Conservation (phyloP, 64 coral and sea anemone genomes). For the Actinia tenebrosa region DNA sequence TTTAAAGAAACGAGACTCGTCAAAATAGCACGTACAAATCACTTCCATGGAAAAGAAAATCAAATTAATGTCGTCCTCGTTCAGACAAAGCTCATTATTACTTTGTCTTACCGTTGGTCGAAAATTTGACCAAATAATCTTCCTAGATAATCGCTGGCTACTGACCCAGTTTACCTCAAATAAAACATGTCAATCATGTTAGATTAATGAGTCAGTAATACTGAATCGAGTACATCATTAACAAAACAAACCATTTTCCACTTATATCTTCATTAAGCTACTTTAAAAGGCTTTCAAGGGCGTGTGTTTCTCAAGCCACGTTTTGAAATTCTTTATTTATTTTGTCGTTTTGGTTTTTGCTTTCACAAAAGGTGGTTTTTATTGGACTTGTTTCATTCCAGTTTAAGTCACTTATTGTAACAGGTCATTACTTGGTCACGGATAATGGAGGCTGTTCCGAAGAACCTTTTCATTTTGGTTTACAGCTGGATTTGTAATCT, state of each 20-base stretch:
- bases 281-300: background rate
- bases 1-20: too few species aligned
- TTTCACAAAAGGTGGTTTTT: background rate
- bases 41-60: too few species aligned
- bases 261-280: background rate
- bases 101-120: background rate
- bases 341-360: background rate
- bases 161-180: background rate
- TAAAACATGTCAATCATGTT: background rate
- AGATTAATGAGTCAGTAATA: background rate
- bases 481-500: background rate
- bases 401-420: too few species aligned
- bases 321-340: background rate
- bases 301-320: background rate
- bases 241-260: constrained; percentile 6
- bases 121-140: background rate
- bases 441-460: background rate
- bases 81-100: background rate
- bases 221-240: background rate
- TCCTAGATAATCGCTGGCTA: background rate
- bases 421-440: too few species aligned
- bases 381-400: too few species aligned
- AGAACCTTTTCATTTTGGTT: background rate
- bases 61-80: too few species aligned
- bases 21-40: too few species aligned